Base-by-base conservation (phyloP, 2,888 invertebrate species). In the Nematopogon swammerdamellus region DNA sequence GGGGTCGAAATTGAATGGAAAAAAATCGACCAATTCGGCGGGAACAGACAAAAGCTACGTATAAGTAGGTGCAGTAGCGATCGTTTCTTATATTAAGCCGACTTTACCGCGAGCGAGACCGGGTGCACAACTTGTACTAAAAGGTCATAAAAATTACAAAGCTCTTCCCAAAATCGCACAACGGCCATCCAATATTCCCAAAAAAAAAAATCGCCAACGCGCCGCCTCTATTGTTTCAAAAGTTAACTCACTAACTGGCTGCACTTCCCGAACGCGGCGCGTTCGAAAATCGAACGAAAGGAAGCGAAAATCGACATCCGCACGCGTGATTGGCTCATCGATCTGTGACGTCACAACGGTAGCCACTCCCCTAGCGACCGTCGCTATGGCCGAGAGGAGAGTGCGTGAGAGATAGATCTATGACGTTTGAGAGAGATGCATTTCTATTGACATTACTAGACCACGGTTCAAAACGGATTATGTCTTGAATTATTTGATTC, bases 341-440 rank as follows among this genome's bases (percentile, higher is more conserved):
- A 48, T 55, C 54, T 46, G 68, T 77, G 75, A 79, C 76, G 80
- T 79, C 77, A 79, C 62, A 49, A 17, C 47, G 2, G 50, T 52
- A 52, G 65, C 69, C 63, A 68, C 80, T 75, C 80, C 77, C 79
- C 63, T 77, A 68, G 70, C 76, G 72, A 79, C 79, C 65, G 73
- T 75, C 70, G 67, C 75, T 68, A 71, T 66, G 70, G 68, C 67
- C 67, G 79, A 79, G 80, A 80, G 74, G 72, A 76, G 69, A 30
- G 48, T 66, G 63, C 52, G 65, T 68, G 61, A 57, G 68, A 65
- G 69, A 68, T 64, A 60, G 58, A 58, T 58, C 55, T 56, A 61
- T 36, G 6, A 8, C 59, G 64, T 62, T 64, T 57, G 66, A 68
- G 64, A 62, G 64, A 66, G 72, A 72, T 65, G 68, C 65, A 61